phyloP scores from a whole-genome alignment of 2,888 invertebrate species.

The Cantharis flavilabris region DNA sequence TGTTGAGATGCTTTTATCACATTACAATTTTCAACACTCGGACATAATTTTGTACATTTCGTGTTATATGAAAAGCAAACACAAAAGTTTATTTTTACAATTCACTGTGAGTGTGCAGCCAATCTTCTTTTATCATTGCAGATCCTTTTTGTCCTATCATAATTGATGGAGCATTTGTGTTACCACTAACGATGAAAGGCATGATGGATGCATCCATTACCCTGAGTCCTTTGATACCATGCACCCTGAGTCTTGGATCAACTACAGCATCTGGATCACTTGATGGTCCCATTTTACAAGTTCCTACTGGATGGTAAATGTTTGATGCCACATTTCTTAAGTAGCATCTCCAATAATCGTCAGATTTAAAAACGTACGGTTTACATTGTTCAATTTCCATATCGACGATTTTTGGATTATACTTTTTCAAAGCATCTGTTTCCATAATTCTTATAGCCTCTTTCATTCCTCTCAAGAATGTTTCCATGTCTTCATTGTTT shows the following conservation, averaged over 20 bases:
- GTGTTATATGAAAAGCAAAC: neutral
- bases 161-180: conserved; percentile 59
- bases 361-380: conserved; percentile 42
- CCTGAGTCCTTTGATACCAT: conserved; percentile 69
- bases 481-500: conserved; percentile 56
- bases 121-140: conserved; percentile 54
- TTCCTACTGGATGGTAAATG: conserved; percentile 36
- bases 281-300: conserved; percentile 76
- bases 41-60: too few species aligned
- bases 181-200: conserved; percentile 68
- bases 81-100: neutral
- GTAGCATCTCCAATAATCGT: conserved; percentile 62
- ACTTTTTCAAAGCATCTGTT: conserved; percentile 53
- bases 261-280: conserved; percentile 76
- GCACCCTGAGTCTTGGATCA: conserved; percentile 66
- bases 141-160: conserved; percentile 59
- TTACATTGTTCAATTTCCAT: conserved; percentile 50
- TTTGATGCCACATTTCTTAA: conserved; percentile 34
- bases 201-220: conserved; percentile 84
- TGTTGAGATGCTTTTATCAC: neutral
- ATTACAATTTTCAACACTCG: neutral
- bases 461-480: conserved; percentile 58
- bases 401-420: conserved; percentile 49
- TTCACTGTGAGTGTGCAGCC: conserved; percentile 33
- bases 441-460: conserved; percentile 51